These are phyloP conservation scores for Platyrinchus mystaceus DNA, from an alignment of 2,797 vertebrate species.

Conservation along the genomic window DNA sequence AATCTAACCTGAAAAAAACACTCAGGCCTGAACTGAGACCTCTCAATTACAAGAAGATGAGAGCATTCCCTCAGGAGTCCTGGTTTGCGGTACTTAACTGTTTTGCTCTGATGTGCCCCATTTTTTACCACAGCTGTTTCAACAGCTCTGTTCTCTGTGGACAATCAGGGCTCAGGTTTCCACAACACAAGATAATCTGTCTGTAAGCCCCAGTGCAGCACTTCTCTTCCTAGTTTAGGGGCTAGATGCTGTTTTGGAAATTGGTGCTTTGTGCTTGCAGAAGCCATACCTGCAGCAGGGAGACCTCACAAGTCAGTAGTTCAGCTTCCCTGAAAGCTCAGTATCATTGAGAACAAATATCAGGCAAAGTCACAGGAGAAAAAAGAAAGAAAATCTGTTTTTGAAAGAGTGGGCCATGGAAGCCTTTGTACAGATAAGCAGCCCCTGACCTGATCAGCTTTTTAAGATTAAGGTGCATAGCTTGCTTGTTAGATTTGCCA, in stretches of 20 bases:
- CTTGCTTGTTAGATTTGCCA: neutral
- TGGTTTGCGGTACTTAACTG: neutral
- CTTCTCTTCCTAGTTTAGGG: neutral
- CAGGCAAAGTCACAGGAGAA: neutral
- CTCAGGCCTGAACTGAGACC: neutral
- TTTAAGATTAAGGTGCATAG: neutral
- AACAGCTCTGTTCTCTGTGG: slow-evolving; percentile 6
- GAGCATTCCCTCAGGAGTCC: slow-evolving; percentile 8
- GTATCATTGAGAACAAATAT: neutral
- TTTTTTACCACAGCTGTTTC: slow-evolving; percentile 32
- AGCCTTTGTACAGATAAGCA: neutral
- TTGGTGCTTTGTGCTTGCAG: neutral
- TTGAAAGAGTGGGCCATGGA: neutral
- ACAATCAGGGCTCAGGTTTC: neutral
- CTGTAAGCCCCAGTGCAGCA: neutral
- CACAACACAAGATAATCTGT: neutral
- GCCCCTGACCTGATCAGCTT: neutral
- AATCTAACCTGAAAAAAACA: neutral
- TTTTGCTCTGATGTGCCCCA: neutral
- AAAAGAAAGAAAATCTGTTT: neutral
- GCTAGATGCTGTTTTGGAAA: neutral
- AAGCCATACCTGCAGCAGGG: neutral
- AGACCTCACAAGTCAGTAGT: neutral
- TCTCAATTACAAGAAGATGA: slow-evolving; percentile 7
- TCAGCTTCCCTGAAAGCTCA: neutral